Evolutionary conservation across 1,140 invertebrate genomes (phyloP).

Genomic region (Microplitis mediator): DNA sequence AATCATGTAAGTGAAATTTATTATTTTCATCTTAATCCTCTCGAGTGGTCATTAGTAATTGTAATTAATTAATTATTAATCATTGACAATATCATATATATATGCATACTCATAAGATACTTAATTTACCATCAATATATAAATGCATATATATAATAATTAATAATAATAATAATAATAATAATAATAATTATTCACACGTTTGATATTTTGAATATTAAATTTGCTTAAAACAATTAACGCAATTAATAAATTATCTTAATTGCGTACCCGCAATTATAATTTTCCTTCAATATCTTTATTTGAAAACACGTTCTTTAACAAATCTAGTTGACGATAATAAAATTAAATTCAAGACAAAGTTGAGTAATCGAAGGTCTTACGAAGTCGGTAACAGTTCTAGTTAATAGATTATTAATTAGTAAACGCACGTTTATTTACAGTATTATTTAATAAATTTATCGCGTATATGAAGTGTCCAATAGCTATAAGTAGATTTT

Average conservation of each 20-base stretch:
- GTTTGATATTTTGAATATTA: not conserved
- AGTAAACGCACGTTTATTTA: slow-evolving; percentile 25
- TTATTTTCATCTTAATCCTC: slow-evolving; percentile 38
- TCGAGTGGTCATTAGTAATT: slow-evolving; percentile 20
- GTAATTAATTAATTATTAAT: not conserved
- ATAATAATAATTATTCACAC: no score
- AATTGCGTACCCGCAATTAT: not conserved
- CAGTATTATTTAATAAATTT: slow-evolving; percentile 16
- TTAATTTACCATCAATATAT: no score
- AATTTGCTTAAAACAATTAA: not conserved
- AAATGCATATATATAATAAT: no score
- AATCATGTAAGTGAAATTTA: slow-evolving; percentile 44
- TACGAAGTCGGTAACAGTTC: slow-evolving; percentile 24
- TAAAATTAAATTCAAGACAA: not conserved
- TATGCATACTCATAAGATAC: no score
- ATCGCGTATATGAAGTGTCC: not conserved
- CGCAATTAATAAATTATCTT: not conserved
- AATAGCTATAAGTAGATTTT: no score
- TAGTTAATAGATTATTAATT: slow-evolving; percentile 19
- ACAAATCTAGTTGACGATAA: not conserved
- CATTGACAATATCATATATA: no score
- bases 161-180: no score
- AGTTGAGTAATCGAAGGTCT: slow-evolving; percentile 21
- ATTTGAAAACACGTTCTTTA: not conserved
- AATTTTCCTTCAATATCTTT: no score